Base-by-base conservation (phyloP, 2,888 invertebrate species). In the Tuta absoluta region DNA sequence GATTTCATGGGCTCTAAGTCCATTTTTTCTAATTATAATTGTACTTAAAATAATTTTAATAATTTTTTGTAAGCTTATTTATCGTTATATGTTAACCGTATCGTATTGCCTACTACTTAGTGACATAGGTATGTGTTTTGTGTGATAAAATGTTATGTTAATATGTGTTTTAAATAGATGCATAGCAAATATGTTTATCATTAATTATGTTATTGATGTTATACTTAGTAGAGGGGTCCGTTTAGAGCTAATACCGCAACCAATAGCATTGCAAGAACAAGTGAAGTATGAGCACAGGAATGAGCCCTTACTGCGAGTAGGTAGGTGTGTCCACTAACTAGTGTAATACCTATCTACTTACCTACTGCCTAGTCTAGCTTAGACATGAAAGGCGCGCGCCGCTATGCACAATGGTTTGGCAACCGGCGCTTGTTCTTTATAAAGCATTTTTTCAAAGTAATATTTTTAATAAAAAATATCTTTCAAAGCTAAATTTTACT, bases 1-100 rank as follows among this genome's bases (percentile, higher is more conserved):
- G 69, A 68, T 68, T 70, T 62, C 45, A 49, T 51, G 66, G 70
- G 69, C 67, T 64, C 59, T 64, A 24, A n/a, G 67, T 70, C 68
- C 69, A 60, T 24, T 24, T 1, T 60, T 45, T 60, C n/a, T 45
- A 56, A 37, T 33, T 41, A 14, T 41, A 14, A 41, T 41, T 41
- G 17, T 48, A 19, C 48, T 48, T 48, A 48, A 7, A 14, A 41
- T 14, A 41, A n/a, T 48, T 8, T 48, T n/a, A 48, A n/a, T 48
- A 19, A 48, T 5, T 48, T 48, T 48, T 19, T 48, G 45, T 45
- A 48, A n/a, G 7, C 19, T 19, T 19, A 48, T 48, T 48, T 19
- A 48, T 17, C 41, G 2, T 14, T 41, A 10, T 48, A 48, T 48
- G 48, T 19, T 19, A 17, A 19, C 48, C 7, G 8, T 48, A 48